Evolutionary conservation across 2,113 vertebrate species (phyloP).

Genomic region (Apistogramma diplotaenia): DNA sequence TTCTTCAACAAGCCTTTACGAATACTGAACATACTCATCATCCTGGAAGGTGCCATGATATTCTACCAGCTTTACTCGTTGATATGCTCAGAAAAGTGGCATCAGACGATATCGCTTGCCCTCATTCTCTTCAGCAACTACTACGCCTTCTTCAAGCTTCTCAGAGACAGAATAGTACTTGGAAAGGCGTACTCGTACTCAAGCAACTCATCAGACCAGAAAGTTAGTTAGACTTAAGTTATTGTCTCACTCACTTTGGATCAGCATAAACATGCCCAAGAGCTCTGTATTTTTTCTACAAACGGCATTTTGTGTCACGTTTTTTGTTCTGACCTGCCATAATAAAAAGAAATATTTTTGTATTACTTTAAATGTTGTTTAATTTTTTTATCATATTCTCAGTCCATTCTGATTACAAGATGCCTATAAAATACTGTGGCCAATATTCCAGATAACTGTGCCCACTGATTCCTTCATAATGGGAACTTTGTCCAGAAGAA

Average conservation of each 20-base stretch:
- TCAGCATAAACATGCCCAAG: conserved; percentile 73
- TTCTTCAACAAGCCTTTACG: conserved; percentile 98
- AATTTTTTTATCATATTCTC: neutral
- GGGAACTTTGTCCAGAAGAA: neutral
- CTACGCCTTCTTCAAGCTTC: conserved; percentile 96
- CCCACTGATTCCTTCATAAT: neutral
- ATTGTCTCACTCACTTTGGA: conserved; percentile 42
- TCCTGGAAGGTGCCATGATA: conserved; percentile 93
- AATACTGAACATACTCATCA: conserved; percentile 96
- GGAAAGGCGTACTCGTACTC: conserved; percentile 94
- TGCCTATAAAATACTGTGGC: fast-evolving
- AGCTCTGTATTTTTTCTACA: conserved; percentile 98
- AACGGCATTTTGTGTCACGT: conserved; percentile 83
- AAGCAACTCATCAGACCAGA: conserved; percentile 87
- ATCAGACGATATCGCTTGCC: conserved; percentile 95
- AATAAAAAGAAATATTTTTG: conserved; percentile 96
- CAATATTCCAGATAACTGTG: fast-evolving
- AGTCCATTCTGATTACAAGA: neutral
- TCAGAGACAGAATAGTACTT: conserved; percentile 94
- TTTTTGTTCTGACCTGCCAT: conserved; percentile 88
- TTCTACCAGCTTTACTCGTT: conserved; percentile 97
- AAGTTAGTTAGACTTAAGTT: conserved; percentile 81
- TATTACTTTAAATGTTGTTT: conserved; percentile 78
- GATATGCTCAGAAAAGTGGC: conserved; percentile 96
- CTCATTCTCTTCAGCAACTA: conserved; percentile 99